Evolutionary conservation across 2,888 invertebrate species (phyloP).

Genomic region (Pachliopta kotzebuea): DNA sequence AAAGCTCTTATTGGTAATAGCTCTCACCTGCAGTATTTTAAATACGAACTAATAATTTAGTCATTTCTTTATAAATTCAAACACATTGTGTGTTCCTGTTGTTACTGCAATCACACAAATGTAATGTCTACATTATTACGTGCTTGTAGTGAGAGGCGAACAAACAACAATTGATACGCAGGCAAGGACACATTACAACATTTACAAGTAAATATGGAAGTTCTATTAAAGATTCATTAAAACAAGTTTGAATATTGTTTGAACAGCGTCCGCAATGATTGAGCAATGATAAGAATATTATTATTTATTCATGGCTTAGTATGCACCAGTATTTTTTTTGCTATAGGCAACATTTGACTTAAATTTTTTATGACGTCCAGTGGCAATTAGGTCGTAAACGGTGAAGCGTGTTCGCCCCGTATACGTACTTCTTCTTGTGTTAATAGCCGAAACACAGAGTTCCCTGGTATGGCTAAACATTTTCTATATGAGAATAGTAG

Average conservation of each 20-base stretch:
- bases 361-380: too few relatives aligned
- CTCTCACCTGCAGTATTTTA: neutral
- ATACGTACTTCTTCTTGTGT: too few relatives aligned
- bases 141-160: slow-evolving; percentile 5
- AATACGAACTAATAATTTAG: neutral
- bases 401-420: too few relatives aligned
- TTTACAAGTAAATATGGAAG: slow-evolving; percentile 10
- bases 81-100: neutral
- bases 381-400: too few relatives aligned
- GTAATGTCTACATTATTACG: neutral
- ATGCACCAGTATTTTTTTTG: too few relatives aligned
- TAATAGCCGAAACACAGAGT: too few relatives aligned
- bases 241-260: neutral
- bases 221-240: slow-evolving; percentile 10
- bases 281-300: neutral
- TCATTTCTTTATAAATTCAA: neutral
- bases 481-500: too few relatives aligned
- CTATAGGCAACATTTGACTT: too few relatives aligned
- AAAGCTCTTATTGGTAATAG: neutral
- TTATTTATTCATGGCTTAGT: too few relatives aligned
- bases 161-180: slow-evolving; percentile 12
- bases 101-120: neutral
- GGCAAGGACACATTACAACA: slow-evolving; percentile 13
- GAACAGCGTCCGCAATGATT: neutral
- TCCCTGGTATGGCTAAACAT: too few relatives aligned